Percentiles rank a stretch among this genome's conserved stretches.
Evolutionary conservation across 2,797 vertebrate genomes (phyloP).

Genomic region (Enteromius mattozi): DNA sequence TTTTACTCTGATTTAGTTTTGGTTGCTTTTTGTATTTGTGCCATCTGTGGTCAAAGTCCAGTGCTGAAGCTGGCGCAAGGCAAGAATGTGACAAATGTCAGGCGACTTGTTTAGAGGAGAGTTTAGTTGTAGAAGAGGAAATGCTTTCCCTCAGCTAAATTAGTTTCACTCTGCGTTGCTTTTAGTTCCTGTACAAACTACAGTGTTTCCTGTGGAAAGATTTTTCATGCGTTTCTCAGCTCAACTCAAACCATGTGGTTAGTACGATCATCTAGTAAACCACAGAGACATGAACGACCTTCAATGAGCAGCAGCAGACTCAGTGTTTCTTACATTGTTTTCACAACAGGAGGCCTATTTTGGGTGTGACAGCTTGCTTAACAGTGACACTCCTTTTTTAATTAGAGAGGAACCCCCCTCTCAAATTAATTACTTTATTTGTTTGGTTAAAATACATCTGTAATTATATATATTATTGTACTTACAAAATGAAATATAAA

Average conservation of each 20-base stretch:
- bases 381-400: background rate
- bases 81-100: conserved; percentile 1
- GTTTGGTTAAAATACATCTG: background rate
- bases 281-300: background rate
- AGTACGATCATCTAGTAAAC: conserved; percentile 24
- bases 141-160: conserved; percentile 31
- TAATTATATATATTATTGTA: background rate
- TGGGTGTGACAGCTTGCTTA: background rate
- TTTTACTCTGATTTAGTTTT: conserved; percentile 1
- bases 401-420: background rate
- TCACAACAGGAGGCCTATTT: background rate
- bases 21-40: background rate
- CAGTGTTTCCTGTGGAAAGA: conserved; percentile 60
- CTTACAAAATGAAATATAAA: background rate
- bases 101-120: background rate
- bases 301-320: background rate
- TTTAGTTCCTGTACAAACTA: conserved; percentile 47
- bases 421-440: background rate
- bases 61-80: background rate
- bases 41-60: background rate
- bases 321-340: background rate
- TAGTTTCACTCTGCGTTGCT: conserved; percentile 14
- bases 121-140: conserved; percentile 45
- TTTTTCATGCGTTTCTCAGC: conserved; percentile 27
- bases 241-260: conserved; percentile 43